Conservation (phyloP, 2,113 vertebrate species). For the Nyctibius bracteatus region DNA sequence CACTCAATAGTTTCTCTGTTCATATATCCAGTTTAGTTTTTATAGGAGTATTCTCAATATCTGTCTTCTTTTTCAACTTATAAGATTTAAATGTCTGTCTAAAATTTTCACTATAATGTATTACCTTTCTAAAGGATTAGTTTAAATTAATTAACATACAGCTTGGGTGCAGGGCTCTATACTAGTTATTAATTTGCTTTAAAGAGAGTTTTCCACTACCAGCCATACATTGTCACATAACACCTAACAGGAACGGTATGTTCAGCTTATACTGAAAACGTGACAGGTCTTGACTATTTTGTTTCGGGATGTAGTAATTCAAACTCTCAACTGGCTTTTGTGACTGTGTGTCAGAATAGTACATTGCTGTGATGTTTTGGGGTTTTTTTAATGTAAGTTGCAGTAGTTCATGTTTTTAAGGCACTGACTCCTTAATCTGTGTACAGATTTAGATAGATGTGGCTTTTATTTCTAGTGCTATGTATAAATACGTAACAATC, state of each 20-base stretch:
- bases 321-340: background rate
- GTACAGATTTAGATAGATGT: background rate
- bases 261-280: background rate
- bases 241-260: background rate
- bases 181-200: background rate
- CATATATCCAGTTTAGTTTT: background rate
- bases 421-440: background rate
- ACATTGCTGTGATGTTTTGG: background rate
- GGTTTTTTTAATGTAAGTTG: background rate
- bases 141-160: background rate
- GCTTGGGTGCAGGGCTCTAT: background rate
- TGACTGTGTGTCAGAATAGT: background rate
- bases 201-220: background rate
- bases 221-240: background rate
- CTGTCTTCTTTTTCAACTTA: background rate
- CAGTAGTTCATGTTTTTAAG: background rate
- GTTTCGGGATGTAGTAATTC: background rate
- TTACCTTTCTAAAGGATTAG: background rate
- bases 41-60: background rate
- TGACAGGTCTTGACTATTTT: background rate
- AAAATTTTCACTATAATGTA: background rate
- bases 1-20: background rate
- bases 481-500: background rate
- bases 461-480: background rate
- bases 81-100: background rate